Evolutionary conservation across 2,888 invertebrate genomes (phyloP).

Genomic region (Drosophila ezoana): DNA sequence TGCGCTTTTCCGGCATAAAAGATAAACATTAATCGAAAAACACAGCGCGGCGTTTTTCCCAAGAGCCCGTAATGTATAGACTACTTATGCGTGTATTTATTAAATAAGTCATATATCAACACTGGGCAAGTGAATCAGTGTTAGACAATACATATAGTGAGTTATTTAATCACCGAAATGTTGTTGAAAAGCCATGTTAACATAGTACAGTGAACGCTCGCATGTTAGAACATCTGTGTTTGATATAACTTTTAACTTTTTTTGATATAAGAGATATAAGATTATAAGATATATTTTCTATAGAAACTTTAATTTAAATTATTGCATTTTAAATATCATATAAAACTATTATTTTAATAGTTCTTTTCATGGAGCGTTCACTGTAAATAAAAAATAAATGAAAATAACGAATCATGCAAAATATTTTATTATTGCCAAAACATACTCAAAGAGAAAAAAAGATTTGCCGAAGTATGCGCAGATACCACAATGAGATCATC

Average conservation of each 20-base stretch:
- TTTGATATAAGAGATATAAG: too few relatives aligned
- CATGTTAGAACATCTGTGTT: background rate
- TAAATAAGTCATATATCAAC: constrained; percentile 6
- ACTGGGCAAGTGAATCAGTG: constrained; percentile 14
- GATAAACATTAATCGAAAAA: constrained; percentile 62
- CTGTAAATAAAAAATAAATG: background rate
- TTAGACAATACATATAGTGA: background rate
- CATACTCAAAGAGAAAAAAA: constrained; percentile 9
- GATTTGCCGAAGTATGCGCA: constrained; percentile 15
- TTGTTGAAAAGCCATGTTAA: background rate
- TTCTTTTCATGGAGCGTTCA: background rate
- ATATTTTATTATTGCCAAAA: constrained; percentile 11
- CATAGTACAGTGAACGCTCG: background rate
- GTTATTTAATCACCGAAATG: background rate
- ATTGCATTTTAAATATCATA: too few relatives aligned
- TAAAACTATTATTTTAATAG: too few relatives aligned
- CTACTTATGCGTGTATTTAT: constrained; percentile 1
- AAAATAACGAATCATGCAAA: background rate
- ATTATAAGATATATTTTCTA: too few relatives aligned
- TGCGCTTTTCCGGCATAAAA: constrained; percentile 66
- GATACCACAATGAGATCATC: constrained; percentile 56
- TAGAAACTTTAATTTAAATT: too few relatives aligned
- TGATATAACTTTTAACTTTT: too few relatives aligned
- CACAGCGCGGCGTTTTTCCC: constrained; percentile 3
- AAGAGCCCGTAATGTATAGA: constrained; percentile 3